Conservation (phyloP, 1,140 invertebrate species). For the Spodoptera frugiperda region DNA sequence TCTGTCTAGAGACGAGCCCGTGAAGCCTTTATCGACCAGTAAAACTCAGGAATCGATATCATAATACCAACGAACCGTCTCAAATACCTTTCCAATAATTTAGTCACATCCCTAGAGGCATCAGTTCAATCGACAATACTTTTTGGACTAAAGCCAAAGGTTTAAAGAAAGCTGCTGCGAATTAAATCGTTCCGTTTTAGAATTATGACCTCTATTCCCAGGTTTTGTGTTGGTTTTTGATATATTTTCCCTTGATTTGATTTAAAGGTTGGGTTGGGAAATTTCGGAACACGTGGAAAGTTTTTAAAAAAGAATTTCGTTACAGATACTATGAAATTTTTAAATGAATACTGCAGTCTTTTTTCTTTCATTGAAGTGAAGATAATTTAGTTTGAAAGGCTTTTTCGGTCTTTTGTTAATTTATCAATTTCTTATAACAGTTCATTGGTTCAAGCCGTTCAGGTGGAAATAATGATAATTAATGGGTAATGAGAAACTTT, state of each 20-base stretch:
- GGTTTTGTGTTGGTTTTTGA: conserved; percentile 4
- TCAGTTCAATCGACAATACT: conserved; percentile 40
- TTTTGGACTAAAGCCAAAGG: conserved; percentile 40
- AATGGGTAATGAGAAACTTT: conserved; percentile 13
- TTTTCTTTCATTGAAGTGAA: background rate
- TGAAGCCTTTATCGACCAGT: too few species aligned
- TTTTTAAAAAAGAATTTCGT: background rate
- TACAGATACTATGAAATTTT: background rate
- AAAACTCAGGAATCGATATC: too few species aligned
- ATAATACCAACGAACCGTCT: background rate
- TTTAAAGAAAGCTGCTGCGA: conserved; percentile 19
- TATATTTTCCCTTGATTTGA: background rate
- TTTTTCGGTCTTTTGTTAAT: background rate
- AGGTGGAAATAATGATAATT: conserved; percentile 21
- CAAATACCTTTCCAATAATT: background rate
- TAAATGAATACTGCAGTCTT: too few species aligned
- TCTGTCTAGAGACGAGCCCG: too few species aligned
- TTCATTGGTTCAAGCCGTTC: conserved; percentile 23
- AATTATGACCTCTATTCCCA: conserved; percentile 27
- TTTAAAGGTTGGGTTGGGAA: background rate
- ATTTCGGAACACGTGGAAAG: background rate
- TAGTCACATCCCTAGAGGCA: conserved; percentile 14
- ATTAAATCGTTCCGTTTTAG: conserved; percentile 26
- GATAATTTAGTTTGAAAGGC: background rate
- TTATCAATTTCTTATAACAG: conserved; percentile 5